Percentiles rank a stretch among this genome's conserved stretches.
phyloP scores from a whole-genome alignment of 2,888 invertebrate species.

The Maniola hyperantus region DNA sequence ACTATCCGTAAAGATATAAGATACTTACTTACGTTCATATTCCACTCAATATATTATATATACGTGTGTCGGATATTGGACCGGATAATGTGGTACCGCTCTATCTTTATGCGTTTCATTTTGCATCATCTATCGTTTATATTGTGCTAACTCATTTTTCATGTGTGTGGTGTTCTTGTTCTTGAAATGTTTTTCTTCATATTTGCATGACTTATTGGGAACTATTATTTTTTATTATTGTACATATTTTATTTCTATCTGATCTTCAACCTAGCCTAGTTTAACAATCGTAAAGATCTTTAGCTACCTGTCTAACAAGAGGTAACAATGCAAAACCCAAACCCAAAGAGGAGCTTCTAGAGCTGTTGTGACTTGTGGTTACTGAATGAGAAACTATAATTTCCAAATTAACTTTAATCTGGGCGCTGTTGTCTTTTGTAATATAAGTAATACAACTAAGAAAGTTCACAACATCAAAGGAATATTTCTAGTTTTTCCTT shows the following conservation, averaged over 20 bases:
- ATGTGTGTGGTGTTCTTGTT: slow-evolving; percentile 1
- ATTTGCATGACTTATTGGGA: not conserved
- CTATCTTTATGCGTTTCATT: slow-evolving; percentile 6
- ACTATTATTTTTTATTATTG: not conserved
- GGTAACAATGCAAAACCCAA: not conserved
- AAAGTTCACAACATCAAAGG: not conserved
- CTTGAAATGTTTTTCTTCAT: not conserved
- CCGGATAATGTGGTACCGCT: not conserved
- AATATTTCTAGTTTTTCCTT: no score
- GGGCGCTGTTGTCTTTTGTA: not conserved
- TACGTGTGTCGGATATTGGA: not conserved
- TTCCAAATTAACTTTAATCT: not conserved
- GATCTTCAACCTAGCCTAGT: not conserved
- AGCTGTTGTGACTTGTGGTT: not conserved
- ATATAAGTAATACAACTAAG: not conserved
- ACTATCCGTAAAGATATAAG: not conserved
- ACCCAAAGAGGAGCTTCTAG: no score
- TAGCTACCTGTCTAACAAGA: not conserved
- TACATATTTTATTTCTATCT: not conserved
- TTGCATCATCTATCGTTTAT: slow-evolving; percentile 8
- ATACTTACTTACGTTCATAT: not conserved
- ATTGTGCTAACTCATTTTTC: slow-evolving; percentile 19
- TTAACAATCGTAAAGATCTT: not conserved
- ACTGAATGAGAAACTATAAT: not conserved
- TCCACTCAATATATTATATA: not conserved